phyloP scores from a whole-genome alignment of 1,140 invertebrate species.

The Cyphomyrmex costatus region DNA sequence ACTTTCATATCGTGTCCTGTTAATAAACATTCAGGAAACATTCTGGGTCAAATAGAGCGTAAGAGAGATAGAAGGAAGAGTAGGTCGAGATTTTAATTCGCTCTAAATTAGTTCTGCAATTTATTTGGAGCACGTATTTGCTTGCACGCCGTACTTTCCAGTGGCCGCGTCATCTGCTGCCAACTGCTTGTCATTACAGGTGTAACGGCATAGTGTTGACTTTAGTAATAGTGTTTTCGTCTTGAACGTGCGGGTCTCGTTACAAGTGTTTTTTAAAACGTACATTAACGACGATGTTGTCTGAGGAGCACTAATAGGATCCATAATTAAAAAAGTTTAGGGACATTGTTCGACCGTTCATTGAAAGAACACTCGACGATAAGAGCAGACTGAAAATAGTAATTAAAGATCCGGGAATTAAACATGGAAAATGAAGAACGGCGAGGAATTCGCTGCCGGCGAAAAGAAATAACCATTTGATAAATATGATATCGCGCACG shows the following conservation, averaged over 20 bases:
- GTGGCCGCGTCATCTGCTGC: conserved; percentile 43
- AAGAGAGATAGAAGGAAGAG: conserved; percentile 4
- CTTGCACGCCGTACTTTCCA: not conserved
- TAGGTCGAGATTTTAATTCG: conserved; percentile 52
- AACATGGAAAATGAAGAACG: conserved; percentile 21
- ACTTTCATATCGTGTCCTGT: not conserved
- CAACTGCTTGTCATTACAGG: conserved; percentile 62
- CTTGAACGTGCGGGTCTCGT: conserved; percentile 21
- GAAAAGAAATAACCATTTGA: conserved; percentile 24
- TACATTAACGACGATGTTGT: conserved; percentile 30
- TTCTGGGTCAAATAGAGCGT: conserved; percentile 3
- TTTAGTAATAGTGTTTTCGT: conserved; percentile 33
- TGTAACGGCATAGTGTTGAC: conserved; percentile 44
- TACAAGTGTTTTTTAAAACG: conserved; percentile 46
- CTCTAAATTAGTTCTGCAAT: conserved; percentile 51
- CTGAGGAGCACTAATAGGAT: conserved; percentile 40
- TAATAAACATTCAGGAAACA: conserved; percentile 19
- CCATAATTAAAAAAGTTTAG: conserved; percentile 61
- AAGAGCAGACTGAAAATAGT: not conserved
- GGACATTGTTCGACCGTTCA: not conserved
- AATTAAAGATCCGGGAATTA: conserved; percentile 51
- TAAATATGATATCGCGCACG: conserved; percentile 47
- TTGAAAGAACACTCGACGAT: conserved; percentile 6
- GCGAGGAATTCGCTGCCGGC: not conserved
- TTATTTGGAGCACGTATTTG: conserved; percentile 59